Percentiles rank a stretch among this genome's conserved stretches.
Evolutionary conservation across 2,797 vertebrate genomes (phyloP).

Genomic region (Syncerus caffer): DNA sequence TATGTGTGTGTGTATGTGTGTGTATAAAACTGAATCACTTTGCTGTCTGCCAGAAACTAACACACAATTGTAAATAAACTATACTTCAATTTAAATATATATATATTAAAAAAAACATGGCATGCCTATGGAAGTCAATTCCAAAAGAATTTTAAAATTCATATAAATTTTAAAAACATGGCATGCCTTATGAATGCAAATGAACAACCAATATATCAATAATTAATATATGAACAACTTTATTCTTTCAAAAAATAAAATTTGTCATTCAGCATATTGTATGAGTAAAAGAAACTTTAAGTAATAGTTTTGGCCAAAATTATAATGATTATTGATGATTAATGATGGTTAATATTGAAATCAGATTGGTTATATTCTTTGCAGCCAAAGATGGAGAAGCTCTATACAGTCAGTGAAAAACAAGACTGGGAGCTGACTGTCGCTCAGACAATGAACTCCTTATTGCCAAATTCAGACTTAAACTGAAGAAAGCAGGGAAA

Average conservation of each 20-base stretch:
- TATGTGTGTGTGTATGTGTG: background rate
- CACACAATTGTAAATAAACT: background rate
- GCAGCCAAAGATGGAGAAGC: background rate
- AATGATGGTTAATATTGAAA: background rate
- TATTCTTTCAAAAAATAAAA: conserved; percentile 51
- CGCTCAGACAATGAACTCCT: background rate
- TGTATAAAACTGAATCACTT: background rate
- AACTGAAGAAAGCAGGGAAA: background rate
- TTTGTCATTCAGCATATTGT: background rate
- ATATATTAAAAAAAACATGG: background rate
- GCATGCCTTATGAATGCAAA: background rate
- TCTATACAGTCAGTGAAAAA: background rate
- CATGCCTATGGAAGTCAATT: background rate
- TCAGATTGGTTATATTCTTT: background rate
- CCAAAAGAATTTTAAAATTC: background rate
- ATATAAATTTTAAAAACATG: background rate
- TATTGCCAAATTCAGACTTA: background rate
- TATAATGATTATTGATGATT: conserved; percentile 24
- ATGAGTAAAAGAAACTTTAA: conserved; percentile 53
- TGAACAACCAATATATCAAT: background rate
- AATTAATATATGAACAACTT: background rate
- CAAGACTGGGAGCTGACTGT: background rate
- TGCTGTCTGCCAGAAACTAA: background rate
- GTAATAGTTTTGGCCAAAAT: conserved; percentile 54
- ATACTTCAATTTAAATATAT: background rate